phyloP scores from a whole-genome alignment of 2,888 invertebrate genomes.

The Brachyptera risi region DNA sequence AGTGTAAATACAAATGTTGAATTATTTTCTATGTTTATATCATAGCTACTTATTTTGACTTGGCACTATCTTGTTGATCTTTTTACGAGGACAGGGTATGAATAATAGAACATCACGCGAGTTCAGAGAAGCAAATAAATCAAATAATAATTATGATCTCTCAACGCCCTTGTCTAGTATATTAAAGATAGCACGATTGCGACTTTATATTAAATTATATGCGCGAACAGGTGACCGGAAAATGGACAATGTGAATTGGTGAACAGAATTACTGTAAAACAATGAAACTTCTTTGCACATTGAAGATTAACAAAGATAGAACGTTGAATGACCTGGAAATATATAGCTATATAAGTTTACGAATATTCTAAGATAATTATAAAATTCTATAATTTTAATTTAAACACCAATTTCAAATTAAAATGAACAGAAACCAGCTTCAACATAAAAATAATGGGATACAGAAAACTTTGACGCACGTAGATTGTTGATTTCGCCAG shows the following conservation, averaged over 20 bases:
- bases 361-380: no score
- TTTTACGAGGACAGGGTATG: constrained; percentile 11
- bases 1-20: background rate
- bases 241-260: background rate
- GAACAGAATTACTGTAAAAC: background rate
- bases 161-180: constrained; percentile 17
- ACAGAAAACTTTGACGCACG: no score
- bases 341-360: no score
- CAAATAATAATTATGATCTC: constrained; percentile 21
- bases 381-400: no score
- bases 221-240: constrained; percentile 11
- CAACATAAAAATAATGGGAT: no score
- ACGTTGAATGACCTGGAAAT: no score
- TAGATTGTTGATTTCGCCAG: no score
- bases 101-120: constrained; percentile 14
- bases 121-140: constrained; percentile 16
- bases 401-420: no score
- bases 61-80: background rate
- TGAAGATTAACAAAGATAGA: background rate
- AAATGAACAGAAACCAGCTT: no score
- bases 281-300: background rate
- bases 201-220: background rate
- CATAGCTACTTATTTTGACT: constrained; percentile 5
- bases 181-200: constrained; percentile 3
- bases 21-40: background rate